Conservation (phyloP, 1,140 invertebrate species). For the Calliphora vicina region DNA sequence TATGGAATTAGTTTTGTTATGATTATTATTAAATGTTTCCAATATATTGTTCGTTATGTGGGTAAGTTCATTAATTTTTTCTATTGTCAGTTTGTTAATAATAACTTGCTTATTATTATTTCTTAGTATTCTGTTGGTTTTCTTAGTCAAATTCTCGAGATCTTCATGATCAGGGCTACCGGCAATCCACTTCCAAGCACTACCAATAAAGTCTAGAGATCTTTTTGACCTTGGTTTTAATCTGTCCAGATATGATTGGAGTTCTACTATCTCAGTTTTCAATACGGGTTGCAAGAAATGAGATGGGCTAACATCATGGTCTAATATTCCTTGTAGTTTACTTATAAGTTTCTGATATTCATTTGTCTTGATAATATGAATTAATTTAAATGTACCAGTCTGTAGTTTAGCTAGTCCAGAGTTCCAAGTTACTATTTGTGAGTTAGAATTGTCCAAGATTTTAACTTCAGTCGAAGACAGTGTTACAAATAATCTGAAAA, state of each 20-base stretch:
- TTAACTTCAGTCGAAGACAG: not conserved
- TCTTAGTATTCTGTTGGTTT: not conserved
- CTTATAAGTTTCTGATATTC: not conserved
- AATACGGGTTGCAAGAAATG: not conserved
- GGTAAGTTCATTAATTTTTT: slow-evolving; percentile 2
- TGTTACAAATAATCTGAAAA: not conserved
- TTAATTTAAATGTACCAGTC: too few relatives aligned
- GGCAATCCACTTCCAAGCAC: not conserved
- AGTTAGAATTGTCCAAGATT: too few relatives aligned
- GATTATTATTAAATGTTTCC: not conserved
- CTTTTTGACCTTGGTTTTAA: not conserved
- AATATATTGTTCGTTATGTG: not conserved
- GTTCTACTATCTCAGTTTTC: not conserved
- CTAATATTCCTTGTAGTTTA: not conserved
- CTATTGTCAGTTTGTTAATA: not conserved
- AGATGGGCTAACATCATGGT: not conserved
- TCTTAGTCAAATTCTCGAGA: not conserved
- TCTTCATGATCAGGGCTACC: not conserved
- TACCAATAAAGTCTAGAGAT: not conserved
- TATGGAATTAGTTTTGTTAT: not conserved
- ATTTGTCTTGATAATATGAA: not conserved
- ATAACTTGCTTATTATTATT: not conserved
- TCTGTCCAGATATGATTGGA: not conserved
- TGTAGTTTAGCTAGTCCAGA: too few relatives aligned
- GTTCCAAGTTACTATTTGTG: too few relatives aligned